Evolutionary conservation across 2,797 vertebrate species (phyloP), one percentile per base, ranked within the genome.

Genomic region (Fistularia tabacaria): DNA sequence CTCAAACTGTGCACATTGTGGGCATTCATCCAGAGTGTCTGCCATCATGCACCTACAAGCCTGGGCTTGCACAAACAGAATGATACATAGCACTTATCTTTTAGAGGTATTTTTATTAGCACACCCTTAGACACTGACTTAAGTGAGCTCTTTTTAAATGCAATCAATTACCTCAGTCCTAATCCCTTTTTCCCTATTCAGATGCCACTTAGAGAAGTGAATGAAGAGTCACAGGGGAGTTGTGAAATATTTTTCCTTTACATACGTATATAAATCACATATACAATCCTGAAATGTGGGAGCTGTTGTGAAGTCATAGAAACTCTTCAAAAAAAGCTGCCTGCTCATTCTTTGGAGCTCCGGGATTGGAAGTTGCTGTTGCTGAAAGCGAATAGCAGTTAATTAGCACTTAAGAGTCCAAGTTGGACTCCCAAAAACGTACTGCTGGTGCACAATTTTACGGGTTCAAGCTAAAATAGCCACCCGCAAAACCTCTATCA

Each of bases 161-260:
- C 71, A 84, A 88, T 81, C 72, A 65, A 49, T 83, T 83, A 91
- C 90, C 89, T 92, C 89, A 87, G 62, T 75, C 87, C 83, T 70
- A 46, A 66, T 80, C 63, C 87, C 88, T 75, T 87, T n/a, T 87
- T 86, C 64, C 86, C 79, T 73, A 84, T 76, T 56, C 69, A 84
- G 84, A 88, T 83, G 85, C 85, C 88, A 90, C 88, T 90, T 82
- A 60, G 58, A 81, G 49, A 79, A 61, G 25, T 13, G 59, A 73
- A 64, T 69, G 54, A 71, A 65, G 44, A 59, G 50, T 70, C 60
- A 64, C 49, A 76, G 46, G 52, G 49, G 59, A 66, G 56, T 80
- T 79, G 66, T 76, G 36, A 71, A 83, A 49, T 73, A 73, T 86
- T 88, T 87, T 80, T 78, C 68, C 77, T 79, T 76, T 71, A 57